Base-by-base conservation (phyloP, 2,113 vertebrate genomes). In the Rallus limicola region DNA sequence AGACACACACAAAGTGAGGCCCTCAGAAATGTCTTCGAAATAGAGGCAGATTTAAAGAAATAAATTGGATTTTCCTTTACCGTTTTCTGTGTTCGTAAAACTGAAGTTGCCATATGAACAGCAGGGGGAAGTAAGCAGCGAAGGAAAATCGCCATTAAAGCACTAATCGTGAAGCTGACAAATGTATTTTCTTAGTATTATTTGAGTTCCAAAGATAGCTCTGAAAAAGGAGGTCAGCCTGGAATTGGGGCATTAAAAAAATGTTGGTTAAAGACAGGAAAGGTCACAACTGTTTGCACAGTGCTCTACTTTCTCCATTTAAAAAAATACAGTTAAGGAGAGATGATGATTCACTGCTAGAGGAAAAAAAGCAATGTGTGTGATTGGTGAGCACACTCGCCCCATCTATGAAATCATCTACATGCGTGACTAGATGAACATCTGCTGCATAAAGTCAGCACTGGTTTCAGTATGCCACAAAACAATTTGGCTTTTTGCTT, bases 341-440 rank as follows among this genome's bases (percentile, higher is more conserved):
- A 82, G 84, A 89, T 93, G 96, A 95, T 97, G 96, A 97, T 95
- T 97, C 95, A 97, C 95, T 93, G 72, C 76, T 87, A 67, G 62
- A 88, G 62, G 19, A 33, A 77, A 87, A 93, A 85, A 91, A 88
- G 69, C 72, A 44, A 44, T 33, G 62, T 80, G 55, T 94, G 52
- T 95, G 94, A 96, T 90, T 97, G 94, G 97, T 90, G 58, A 97
- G 83, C 70, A 72, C 65, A 68, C 70, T 97, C 67, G 13, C 93
- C 89, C 74, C 92, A 97, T 97, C 82, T 93, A 92, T 95, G 93
- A 97, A 97, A 97, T 97, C 96, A 97, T 97, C 95, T 92, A 90
- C 71, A 91, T 96, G 91, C 31, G 70, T 96, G 96, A 93, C 96
- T 97, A 93, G 92, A 95, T 94, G 94, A 97, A 95, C 96, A 97